A percentile compares a stretch with the other conserved stretches of the same genome.
phyloP scores from a whole-genome alignment of 1,140 invertebrate species.

The Monochamus saltuarius region DNA sequence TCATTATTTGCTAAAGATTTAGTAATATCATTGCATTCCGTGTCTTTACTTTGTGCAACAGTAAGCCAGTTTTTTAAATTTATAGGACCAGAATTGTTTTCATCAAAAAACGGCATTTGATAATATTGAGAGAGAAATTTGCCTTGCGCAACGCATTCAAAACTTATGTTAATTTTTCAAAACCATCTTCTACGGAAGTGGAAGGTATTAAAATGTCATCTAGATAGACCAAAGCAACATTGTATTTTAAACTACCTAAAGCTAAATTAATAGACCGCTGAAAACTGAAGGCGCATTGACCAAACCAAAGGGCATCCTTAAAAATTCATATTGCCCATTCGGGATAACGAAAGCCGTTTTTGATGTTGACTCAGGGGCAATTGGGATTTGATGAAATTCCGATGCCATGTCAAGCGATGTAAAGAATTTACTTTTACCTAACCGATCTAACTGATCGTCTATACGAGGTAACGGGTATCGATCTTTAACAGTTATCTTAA shows the following conservation, averaged over 20 bases:
- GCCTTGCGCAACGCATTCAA: conserved; percentile 20
- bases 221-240: too few relatives aligned
- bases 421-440: conserved; percentile 35
- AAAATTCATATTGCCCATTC: conserved; percentile 36
- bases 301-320: too few relatives aligned
- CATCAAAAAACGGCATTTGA: conserved; percentile 43
- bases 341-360: conserved; percentile 36
- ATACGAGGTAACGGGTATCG: conserved; percentile 39
- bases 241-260: too few relatives aligned
- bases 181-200: conserved; percentile 22
- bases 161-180: conserved; percentile 29
- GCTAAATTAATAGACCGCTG: too few relatives aligned
- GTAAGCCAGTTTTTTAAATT: too few relatives aligned
- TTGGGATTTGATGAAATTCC: conserved; percentile 37
- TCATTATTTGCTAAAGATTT: conserved; percentile 11
- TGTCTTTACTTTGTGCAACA: neutral
- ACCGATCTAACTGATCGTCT: conserved; percentile 45
- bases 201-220: too few relatives aligned
- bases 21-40: conserved; percentile 6
- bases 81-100: too few relatives aligned
- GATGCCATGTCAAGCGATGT: conserved; percentile 35
- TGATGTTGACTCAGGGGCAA: conserved; percentile 45
- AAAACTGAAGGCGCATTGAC: too few relatives aligned
- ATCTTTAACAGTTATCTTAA: conserved; percentile 27
- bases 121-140: conserved; percentile 25